These are phyloP conservation scores for Aythya baeri DNA, from an alignment of 2,113 vertebrate species.

Conservation along the genomic window DNA sequence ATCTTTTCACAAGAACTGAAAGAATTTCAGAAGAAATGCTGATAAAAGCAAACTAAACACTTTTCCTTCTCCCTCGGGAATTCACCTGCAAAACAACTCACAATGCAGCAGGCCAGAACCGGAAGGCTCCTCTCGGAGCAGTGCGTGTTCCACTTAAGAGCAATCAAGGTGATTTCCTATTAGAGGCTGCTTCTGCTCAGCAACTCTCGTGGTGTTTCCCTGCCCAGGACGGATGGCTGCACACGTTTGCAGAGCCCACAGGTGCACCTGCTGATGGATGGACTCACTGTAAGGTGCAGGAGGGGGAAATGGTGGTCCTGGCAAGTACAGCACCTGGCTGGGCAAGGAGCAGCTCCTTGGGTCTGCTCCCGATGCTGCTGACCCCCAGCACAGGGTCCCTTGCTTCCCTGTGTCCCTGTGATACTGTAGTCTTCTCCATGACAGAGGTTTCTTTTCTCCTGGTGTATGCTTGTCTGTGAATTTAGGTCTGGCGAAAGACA, in stretches of 20 bases:
- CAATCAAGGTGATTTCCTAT: background rate
- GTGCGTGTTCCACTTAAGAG: background rate
- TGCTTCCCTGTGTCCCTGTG: background rate
- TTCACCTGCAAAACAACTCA: background rate
- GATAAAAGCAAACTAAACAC: background rate
- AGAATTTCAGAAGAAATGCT: background rate
- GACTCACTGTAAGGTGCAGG: background rate
- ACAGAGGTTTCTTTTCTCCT: background rate
- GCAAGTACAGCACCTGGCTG: background rate
- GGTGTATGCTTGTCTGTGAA: background rate
- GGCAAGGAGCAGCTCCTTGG: background rate
- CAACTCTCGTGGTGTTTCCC: background rate
- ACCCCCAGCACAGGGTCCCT: background rate
- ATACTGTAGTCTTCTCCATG: background rate
- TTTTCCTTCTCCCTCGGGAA: background rate
- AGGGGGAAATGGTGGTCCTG: slow-evolving; percentile 3
- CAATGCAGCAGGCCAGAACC: background rate
- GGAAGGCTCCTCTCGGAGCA: background rate
- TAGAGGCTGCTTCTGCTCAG: background rate
- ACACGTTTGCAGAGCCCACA: background rate
- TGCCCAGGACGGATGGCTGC: background rate
- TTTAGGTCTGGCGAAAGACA: background rate
- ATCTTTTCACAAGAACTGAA: background rate
- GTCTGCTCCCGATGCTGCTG: background rate
- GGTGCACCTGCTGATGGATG: background rate